Evolutionary conservation across 2,888 invertebrate genomes (phyloP).

Genomic region (Villa cingulata): DNA sequence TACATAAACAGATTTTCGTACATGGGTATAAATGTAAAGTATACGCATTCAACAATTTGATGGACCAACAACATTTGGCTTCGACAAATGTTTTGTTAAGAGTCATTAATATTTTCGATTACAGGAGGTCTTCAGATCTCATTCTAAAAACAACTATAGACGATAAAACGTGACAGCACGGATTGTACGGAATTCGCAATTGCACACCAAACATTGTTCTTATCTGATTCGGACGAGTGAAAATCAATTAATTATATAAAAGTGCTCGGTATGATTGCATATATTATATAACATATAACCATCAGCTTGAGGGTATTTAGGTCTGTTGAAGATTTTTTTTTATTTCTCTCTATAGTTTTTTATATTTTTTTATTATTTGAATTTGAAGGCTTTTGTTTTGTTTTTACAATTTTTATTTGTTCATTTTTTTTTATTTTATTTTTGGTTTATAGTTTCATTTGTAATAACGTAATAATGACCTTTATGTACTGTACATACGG

Average conservation of each 20-base stretch:
- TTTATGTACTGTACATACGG: background rate
- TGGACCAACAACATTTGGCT: conserved; percentile 1
- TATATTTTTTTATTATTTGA: background rate
- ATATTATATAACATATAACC: too few relatives aligned
- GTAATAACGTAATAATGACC: too few relatives aligned
- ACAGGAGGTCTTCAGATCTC: conserved; percentile 22
- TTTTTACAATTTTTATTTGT: background rate
- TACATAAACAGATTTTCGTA: too few relatives aligned
- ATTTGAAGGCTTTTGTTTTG: too few relatives aligned
- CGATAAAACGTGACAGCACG: conserved; percentile 21
- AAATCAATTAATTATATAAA: conserved; percentile 14
- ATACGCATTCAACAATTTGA: background rate
- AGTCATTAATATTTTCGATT: conserved; percentile 16
- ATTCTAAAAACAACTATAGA: conserved; percentile 13
- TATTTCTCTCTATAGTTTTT: background rate
- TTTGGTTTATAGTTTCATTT: too few relatives aligned
- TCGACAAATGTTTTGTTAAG: conserved; percentile 4
- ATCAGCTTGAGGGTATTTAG: background rate
- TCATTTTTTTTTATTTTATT: background rate
- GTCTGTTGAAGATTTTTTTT: background rate
- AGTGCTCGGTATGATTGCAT: background rate
- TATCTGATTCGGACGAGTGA: conserved; percentile 12
- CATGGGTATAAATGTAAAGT: too few relatives aligned
- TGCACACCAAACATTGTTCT: conserved; percentile 12
- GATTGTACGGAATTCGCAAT: conserved; percentile 18